Evolutionary conservation across 92 coral and sea anemone genomes (phyloP).

Genomic region (Porites evermanni): DNA sequence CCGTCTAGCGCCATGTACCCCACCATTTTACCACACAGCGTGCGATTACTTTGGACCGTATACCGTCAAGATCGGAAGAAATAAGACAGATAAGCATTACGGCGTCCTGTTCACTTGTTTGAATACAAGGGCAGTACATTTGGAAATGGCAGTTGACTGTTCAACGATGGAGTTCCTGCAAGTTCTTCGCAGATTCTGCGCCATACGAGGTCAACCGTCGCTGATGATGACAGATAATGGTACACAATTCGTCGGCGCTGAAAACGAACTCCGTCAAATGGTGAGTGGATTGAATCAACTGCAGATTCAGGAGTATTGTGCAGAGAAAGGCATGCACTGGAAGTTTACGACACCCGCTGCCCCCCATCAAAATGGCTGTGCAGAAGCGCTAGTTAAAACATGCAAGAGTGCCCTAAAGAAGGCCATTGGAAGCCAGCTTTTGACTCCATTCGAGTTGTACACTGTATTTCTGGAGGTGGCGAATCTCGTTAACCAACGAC

Average conservation of each 20-base stretch:
- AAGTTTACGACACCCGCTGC: slow-evolving; percentile 52
- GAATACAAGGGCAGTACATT: slow-evolving; percentile 62
- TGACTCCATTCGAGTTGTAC: too few species aligned
- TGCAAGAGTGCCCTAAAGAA: too few species aligned
- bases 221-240: slow-evolving; percentile 48
- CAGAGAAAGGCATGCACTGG: slow-evolving; percentile 45
- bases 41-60: too few species aligned
- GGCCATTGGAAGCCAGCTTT: too few species aligned
- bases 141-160: slow-evolving; percentile 57
- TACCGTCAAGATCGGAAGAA: too few species aligned
- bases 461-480: neutral
- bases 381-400: too few species aligned
- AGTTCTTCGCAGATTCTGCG: slow-evolving; percentile 74
- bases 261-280: slow-evolving; percentile 67
- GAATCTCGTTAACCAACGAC: slow-evolving; percentile 42
- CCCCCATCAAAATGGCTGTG: slow-evolving; percentile 36
- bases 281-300: slow-evolving; percentile 39
- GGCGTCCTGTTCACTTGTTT: slow-evolving; percentile 5
- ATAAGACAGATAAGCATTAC: too few species aligned
- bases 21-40: too few species aligned
- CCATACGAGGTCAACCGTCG: slow-evolving; percentile 51
- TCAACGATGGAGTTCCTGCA: slow-evolving; percentile 66
- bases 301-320: slow-evolving; percentile 46
- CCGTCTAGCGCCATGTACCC: too few species aligned
- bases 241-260: slow-evolving; percentile 42